Conservation (phyloP, 2,888 invertebrate species). For the Zelleria hepariella region DNA sequence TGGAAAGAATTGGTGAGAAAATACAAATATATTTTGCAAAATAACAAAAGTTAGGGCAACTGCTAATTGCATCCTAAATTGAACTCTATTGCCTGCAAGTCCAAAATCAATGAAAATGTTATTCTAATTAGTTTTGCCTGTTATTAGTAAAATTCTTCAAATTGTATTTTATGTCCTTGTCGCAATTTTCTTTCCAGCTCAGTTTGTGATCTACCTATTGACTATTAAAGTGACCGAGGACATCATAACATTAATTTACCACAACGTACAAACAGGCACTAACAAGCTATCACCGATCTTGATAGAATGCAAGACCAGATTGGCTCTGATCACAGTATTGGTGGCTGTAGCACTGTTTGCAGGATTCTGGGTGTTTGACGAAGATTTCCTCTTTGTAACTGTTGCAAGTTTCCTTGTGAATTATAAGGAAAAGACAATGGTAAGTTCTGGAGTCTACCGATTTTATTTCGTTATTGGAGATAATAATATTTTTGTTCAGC, state of each 20-base stretch:
- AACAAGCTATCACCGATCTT: not conserved
- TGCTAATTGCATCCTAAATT: too few relatives aligned
- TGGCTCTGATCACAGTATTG: not conserved
- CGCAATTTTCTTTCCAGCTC: conserved; percentile 29
- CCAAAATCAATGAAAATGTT: too few relatives aligned
- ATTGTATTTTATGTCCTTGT: not conserved
- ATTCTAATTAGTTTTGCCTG: too few relatives aligned
- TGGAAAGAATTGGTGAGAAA: not conserved
- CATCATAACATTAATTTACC: conserved; percentile 15
- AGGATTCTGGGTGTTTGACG: not conserved
- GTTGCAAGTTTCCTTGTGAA: not conserved
- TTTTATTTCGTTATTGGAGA: too few relatives aligned
- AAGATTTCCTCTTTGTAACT: not conserved
- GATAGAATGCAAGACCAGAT: not conserved
- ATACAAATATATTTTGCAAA: not conserved
- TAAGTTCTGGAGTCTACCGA: not conserved
- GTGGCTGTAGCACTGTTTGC: not conserved
- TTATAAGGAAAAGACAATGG: not conserved
- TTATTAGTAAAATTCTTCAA: too few relatives aligned
- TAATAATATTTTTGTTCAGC: too few relatives aligned
- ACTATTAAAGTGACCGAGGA: conserved; percentile 24
- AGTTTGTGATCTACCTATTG: conserved; percentile 33
- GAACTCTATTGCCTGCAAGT: too few relatives aligned
- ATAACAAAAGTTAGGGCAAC: too few relatives aligned
- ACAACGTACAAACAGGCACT: conserved; percentile 9